These are phyloP conservation scores for Threskiornis aethiopicus DNA, from an alignment of 2,797 vertebrate species.

Conservation along the genomic window DNA sequence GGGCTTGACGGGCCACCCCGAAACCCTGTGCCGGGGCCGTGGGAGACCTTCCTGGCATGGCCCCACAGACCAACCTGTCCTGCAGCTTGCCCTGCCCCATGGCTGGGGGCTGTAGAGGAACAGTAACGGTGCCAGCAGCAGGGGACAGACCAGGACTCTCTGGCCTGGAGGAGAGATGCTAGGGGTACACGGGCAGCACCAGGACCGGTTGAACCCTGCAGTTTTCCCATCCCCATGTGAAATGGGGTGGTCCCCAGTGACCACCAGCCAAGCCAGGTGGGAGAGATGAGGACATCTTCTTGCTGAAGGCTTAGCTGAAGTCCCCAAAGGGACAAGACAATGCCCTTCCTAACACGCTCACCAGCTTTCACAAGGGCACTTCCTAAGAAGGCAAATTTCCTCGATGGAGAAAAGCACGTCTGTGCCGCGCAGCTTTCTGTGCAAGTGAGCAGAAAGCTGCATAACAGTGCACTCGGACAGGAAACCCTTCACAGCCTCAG, in stretches of 20 bases:
- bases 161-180: neutral
- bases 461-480: fast-evolving
- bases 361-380: neutral
- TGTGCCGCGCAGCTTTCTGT: fast-evolving
- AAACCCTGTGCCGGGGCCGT: fast-evolving
- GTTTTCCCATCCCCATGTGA: fast-evolving
- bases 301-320: neutral
- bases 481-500: neutral
- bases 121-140: neutral
- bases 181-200: fast-evolving
- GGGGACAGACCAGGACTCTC: neutral
- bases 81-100: neutral
- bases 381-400: fast-evolving
- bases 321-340: neutral
- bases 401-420: fast-evolving
- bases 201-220: fast-evolving
- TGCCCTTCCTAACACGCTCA: fast-evolving
- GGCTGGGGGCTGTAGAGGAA: too few species aligned
- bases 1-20: fast-evolving
- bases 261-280: fast-evolving
- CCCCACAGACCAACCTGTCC: fast-evolving
- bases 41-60: neutral
- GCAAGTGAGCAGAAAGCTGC: neutral
- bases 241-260: fast-evolving
- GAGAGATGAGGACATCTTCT: fast-evolving